A percentile compares a stretch with the other conserved stretches of the same genome.
phyloP scores from a whole-genome alignment of 1,140 invertebrate genomes.

The Pseudomyrmex sp. region DNA sequence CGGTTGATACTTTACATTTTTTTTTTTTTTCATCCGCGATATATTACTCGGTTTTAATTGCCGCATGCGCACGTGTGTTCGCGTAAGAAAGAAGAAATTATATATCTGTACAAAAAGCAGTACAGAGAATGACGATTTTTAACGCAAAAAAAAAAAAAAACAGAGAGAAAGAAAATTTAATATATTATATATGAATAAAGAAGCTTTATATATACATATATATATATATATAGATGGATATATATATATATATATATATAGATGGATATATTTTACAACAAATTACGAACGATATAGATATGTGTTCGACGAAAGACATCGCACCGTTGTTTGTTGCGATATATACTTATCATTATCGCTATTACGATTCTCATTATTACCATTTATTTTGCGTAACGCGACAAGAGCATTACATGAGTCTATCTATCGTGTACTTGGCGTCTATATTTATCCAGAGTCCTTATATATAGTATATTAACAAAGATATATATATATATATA shows the following conservation, averaged over 20 bases:
- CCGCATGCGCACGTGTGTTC: neutral
- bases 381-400: slow-evolving; percentile 21
- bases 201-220: slow-evolving; percentile 64
- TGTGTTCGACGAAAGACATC: slow-evolving; percentile 1
- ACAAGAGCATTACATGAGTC: neutral
- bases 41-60: slow-evolving; percentile 2
- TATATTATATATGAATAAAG: slow-evolving; percentile 71
- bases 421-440: slow-evolving; percentile 25
- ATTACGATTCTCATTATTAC: slow-evolving; percentile 17
- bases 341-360: slow-evolving; percentile 4
- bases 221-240: slow-evolving; percentile 49
- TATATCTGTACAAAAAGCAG: slow-evolving; percentile 63
- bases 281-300: slow-evolving; percentile 51
- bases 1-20: neutral
- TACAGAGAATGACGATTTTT: slow-evolving; percentile 58
- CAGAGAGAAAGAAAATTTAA: slow-evolving; percentile 60
- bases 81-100: slow-evolving; percentile 20
- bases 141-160: slow-evolving; percentile 48
- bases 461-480: slow-evolving; percentile 29
- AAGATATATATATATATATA: slow-evolving; percentile 18
- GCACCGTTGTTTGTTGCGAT: slow-evolving; percentile 11
- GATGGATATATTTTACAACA: slow-evolving; percentile 62
- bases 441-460: slow-evolving; percentile 43
- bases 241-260: slow-evolving; percentile 66
- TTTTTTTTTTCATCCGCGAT: neutral